phyloP scores from a whole-genome alignment of 2,113 vertebrate genomes.

The Helogale parvula region DNA sequence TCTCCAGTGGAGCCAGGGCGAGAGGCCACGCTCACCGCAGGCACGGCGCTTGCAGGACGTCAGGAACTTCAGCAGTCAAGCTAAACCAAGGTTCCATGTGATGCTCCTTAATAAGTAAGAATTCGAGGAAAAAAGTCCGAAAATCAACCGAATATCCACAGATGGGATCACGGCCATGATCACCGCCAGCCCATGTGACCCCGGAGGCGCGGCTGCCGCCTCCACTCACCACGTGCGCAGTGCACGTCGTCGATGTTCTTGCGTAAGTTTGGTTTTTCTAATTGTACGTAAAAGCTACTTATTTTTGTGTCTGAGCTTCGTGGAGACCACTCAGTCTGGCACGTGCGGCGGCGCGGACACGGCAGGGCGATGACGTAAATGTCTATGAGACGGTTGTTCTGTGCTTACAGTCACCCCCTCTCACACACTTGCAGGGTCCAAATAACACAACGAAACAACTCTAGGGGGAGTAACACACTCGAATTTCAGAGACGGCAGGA shows the following conservation, averaged over 20 bases:
- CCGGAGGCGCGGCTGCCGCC: fast-evolving
- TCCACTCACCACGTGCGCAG: no score
- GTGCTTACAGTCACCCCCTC: background rate
- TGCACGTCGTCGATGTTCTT: background rate
- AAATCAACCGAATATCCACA: background rate
- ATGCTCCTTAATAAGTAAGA: background rate
- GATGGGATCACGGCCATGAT: background rate
- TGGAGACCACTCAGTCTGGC: background rate
- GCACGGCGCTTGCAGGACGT: background rate
- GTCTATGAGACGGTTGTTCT: background rate
- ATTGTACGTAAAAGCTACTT: background rate
- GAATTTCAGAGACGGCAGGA: background rate
- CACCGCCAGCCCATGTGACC: fast-evolving
- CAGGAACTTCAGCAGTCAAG: background rate
- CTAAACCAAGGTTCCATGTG: background rate
- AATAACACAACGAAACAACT: background rate
- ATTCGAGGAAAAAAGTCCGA: background rate
- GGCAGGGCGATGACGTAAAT: background rate
- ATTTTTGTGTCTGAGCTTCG: background rate
- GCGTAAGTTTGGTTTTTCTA: background rate
- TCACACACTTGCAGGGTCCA: background rate
- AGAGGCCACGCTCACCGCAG: background rate
- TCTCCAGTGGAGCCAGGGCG: background rate
- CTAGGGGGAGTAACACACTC: background rate
- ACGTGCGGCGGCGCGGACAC: fast-evolving